A percentile compares a stretch with the other conserved stretches of the same genome.
phyloP scores from a whole-genome alignment of 2,797 vertebrate genomes.

The Setipinna tenuifilis region DNA sequence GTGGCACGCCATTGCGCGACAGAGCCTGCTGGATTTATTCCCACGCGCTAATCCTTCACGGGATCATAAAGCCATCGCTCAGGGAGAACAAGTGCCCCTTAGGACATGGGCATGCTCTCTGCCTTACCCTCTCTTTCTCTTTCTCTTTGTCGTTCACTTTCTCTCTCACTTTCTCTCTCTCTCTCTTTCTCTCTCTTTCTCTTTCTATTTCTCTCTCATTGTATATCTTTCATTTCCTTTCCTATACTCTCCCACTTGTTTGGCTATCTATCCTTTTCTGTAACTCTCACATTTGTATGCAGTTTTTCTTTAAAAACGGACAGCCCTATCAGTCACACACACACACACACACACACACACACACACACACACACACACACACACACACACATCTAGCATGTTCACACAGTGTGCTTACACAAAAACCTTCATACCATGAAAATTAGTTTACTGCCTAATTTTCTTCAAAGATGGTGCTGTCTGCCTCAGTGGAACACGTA shows the following conservation, averaged over 20 bases:
- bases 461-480: not conserved
- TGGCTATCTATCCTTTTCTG: not conserved
- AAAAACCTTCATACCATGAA: not conserved
- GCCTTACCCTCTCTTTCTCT: not conserved
- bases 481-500: not conserved
- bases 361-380: slow-evolving; percentile 13
- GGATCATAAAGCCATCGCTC: slow-evolving; percentile 23
- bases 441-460: not conserved
- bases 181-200: not conserved
- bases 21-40: not conserved
- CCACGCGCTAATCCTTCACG: not conserved
- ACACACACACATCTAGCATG: not conserved
- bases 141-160: not conserved
- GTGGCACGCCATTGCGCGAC: not conserved
- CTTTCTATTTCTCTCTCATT: not conserved
- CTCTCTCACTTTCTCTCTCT: not conserved
- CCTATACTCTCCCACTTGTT: not conserved
- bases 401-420: too few species aligned
- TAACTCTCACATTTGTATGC: not conserved
- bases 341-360: not conserved
- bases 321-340: not conserved
- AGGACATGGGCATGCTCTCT: not conserved
- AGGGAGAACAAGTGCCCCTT: slow-evolving; percentile 18
- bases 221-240: too few species aligned
- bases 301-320: not conserved